Evolutionary conservation across 2,113 vertebrate genomes (phyloP).

Genomic region (Menura novaehollandiae): DNA sequence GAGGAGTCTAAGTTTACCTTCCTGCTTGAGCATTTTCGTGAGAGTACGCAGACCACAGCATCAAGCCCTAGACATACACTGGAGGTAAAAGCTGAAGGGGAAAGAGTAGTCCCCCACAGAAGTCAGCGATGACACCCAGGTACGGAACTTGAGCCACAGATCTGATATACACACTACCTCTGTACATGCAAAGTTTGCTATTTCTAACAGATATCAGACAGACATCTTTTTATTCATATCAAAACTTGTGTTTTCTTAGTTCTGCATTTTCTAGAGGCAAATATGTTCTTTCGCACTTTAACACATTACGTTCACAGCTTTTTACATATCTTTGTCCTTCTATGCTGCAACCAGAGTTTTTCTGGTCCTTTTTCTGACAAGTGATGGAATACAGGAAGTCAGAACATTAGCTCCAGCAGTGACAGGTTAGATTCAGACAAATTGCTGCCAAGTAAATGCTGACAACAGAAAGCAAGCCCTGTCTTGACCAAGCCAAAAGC

Average conservation of each 20-base stretch:
- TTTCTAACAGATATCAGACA: background rate
- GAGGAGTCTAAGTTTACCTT: background rate
- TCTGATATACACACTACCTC: rapidly evolving
- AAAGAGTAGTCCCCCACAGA: background rate
- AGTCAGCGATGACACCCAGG: background rate
- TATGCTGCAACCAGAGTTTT: background rate
- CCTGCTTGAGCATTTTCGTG: background rate
- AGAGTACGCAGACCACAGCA: background rate
- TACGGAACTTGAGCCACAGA: background rate
- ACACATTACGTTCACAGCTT: background rate
- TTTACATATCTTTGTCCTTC: background rate
- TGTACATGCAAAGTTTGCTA: background rate
- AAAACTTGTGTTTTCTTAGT: background rate
- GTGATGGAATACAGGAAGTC: background rate
- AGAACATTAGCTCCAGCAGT: background rate
- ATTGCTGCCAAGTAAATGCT: background rate
- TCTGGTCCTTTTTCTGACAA: background rate
- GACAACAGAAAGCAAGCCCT: background rate
- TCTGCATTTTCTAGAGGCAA: background rate
- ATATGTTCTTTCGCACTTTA: background rate
- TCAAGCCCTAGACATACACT: background rate
- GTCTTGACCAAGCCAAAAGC: background rate
- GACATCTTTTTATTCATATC: background rate
- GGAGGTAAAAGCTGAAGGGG: background rate
- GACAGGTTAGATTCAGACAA: background rate